Evolutionary conservation across 2,888 invertebrate genomes (phyloP), one percentile per base, ranked within the genome.

Genomic region (Mimumesa dahlbomi): DNA sequence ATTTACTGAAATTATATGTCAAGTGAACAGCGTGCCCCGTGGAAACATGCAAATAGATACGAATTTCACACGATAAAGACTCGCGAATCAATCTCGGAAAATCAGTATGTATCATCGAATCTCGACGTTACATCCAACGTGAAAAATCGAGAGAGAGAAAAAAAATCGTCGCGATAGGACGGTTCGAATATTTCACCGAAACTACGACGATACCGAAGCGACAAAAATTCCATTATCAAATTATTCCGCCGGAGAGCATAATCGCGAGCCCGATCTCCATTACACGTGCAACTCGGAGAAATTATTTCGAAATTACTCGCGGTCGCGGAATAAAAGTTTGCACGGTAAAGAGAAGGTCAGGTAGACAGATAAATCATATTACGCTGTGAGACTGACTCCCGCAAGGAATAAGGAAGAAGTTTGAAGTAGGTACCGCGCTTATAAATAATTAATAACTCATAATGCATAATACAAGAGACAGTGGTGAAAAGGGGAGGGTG

Each of bases 371-470:
- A 68, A 70, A 69, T 70, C 61, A 50, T 48, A 54, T 68, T 70
- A 54, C 54, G 36, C n/a, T 6, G 53, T n/a, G 4, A 18, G 66
- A 45, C 64, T 9, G 9, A 16, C 57, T 43, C 43, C n/a, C 43
- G 54, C 34, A 21, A 49, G 59, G 48, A 53, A 66, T 46, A 45
- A 49, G 14, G 59, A 48, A 57, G 38, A 63, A 72, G 58, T 56
- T 73, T 61, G 53, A 43, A 54, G 56, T 40, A 38, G 48, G 36
- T 40, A 73, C 46, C 49, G 45, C 53, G 46, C 63, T 75, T 77
- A 77, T 77, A 75, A 75, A 75, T 77, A 73, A 77, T 77, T 67
- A 75, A 75, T 75, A 75, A 61, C 53, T 68, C 61, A 52, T 53
- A 64, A 68, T 73, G 61, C 68, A 77, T 67, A 77, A 68, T 61